Evolutionary conservation across 2,888 invertebrate species (phyloP).

Genomic region (Orthosia gracilis): DNA sequence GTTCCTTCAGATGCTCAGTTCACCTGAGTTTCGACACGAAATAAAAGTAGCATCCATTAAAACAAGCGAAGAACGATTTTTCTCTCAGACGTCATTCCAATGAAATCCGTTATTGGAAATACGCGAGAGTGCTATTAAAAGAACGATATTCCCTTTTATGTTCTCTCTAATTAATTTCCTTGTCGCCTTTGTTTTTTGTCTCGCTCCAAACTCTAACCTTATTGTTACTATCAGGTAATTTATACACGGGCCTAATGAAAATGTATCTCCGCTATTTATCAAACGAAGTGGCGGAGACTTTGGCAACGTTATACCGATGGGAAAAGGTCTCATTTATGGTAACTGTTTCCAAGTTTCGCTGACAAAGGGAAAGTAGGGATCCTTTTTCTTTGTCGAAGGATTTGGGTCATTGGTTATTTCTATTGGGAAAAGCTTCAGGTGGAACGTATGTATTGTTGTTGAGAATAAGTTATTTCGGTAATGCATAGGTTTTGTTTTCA

Average conservation of each 20-base stretch:
- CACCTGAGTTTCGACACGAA: constrained; percentile 47
- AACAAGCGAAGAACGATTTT: constrained; percentile 39
- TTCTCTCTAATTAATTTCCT: constrained; percentile 58
- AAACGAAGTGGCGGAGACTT: constrained; percentile 72
- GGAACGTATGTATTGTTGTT: constrained; percentile 57
- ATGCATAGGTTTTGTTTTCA: constrained; percentile 43
- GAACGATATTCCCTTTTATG: constrained; percentile 53
- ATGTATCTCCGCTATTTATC: constrained; percentile 84
- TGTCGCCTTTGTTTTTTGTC: constrained; percentile 57
- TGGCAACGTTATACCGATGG: constrained; percentile 69
- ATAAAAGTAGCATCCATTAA: constrained; percentile 42
- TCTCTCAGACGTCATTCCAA: constrained; percentile 42
- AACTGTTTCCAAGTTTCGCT: constrained; percentile 81
- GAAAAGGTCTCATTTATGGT: constrained; percentile 78
- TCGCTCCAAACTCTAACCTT: constrained; percentile 48
- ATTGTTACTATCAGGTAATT: constrained; percentile 66
- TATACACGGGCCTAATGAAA: constrained; percentile 78
- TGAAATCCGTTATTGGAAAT: constrained; percentile 56
- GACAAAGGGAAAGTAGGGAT: constrained; percentile 80
- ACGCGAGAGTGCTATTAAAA: constrained; percentile 49
- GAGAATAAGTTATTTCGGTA: constrained; percentile 55
- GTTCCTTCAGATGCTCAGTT: constrained; percentile 17
- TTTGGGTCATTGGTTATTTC: constrained; percentile 85
- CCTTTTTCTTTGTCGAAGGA: constrained; percentile 77
- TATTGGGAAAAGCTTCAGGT: constrained; percentile 71